Percentiles rank a stretch among this genome's conserved stretches.
Conservation (phyloP, 2,888 invertebrate genomes). For the Tachina lurida region DNA sequence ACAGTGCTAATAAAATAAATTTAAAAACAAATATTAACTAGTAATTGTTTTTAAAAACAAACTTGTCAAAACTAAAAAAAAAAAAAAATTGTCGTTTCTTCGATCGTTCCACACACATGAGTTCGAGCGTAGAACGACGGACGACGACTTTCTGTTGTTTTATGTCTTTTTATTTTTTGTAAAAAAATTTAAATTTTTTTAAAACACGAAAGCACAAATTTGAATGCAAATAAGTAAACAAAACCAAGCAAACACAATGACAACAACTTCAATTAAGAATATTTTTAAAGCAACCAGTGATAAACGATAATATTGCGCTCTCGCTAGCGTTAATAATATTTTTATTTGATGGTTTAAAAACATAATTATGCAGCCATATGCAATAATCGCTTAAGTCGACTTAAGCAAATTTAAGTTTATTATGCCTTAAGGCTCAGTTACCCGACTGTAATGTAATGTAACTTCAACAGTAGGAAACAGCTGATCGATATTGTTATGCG, state of each 20-base stretch:
- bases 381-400: too few relatives aligned
- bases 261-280: too few relatives aligned
- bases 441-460: too few relatives aligned
- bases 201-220: not conserved
- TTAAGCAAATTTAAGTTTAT: too few relatives aligned
- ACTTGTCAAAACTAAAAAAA: not conserved
- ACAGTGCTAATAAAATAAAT: not conserved
- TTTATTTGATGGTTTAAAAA: too few relatives aligned
- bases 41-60: not conserved
- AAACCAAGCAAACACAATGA: slow-evolving; percentile 1
- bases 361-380: too few relatives aligned
- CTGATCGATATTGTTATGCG: too few relatives aligned
- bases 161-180: not conserved
- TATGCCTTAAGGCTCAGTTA: too few relatives aligned
- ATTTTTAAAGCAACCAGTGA: too few relatives aligned
- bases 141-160: not conserved
- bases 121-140: slow-evolving; percentile 37
- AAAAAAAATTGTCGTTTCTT: slow-evolving; percentile 1
- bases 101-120: slow-evolving; percentile 49
- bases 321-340: too few relatives aligned
- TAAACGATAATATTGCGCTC: too few relatives aligned
- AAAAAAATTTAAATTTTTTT: not conserved
- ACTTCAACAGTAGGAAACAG: too few relatives aligned
- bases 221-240: not conserved
- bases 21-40: slow-evolving; percentile 1